phyloP scores from a whole-genome alignment of 2,113 vertebrate genomes.

The Platichthys stellatus region DNA sequence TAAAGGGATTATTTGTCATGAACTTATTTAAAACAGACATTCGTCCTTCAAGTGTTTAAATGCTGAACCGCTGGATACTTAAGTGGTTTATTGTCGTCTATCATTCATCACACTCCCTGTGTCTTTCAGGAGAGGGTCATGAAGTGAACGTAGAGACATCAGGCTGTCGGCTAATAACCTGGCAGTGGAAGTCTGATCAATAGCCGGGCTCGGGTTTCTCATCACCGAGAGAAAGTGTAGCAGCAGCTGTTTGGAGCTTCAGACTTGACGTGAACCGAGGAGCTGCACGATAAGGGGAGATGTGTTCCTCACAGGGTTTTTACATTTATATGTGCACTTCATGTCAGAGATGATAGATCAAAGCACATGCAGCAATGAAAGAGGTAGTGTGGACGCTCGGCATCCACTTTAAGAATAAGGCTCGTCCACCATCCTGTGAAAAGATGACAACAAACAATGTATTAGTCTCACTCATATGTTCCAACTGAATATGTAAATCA shows the following conservation, averaged over 20 bases:
- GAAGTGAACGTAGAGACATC: conserved; percentile 71
- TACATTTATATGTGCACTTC: conserved; percentile 21
- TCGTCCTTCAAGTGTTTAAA: conserved; percentile 11
- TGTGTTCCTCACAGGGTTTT: conserved; percentile 20
- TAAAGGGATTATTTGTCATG: conserved; percentile 11
- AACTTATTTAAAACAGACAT: conserved; percentile 34
- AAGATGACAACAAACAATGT: too few relatives aligned
- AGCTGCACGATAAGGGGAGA: conserved; percentile 24
- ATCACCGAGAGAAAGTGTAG: conserved; percentile 64
- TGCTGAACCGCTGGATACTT: conserved; percentile 47
- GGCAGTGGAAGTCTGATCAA: conserved; percentile 72
- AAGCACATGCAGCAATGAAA: too few relatives aligned
- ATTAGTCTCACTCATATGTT: too few relatives aligned
- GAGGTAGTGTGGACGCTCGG: too few relatives aligned
- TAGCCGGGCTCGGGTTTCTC: conserved; percentile 75
- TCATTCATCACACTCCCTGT: conserved; percentile 59
- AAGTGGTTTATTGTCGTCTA: conserved; percentile 33
- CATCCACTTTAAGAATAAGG: not conserved
- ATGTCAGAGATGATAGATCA: not conserved
- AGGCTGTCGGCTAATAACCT: conserved; percentile 72
- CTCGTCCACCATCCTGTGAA: not conserved
- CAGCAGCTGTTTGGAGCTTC: conserved; percentile 72
- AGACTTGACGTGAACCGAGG: conserved; percentile 51
- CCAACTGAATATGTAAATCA: too few relatives aligned
- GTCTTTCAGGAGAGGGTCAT: conserved; percentile 60